phyloP scores from a whole-genome alignment of 2,113 vertebrate species.

The Actenoides hombroni region DNA sequence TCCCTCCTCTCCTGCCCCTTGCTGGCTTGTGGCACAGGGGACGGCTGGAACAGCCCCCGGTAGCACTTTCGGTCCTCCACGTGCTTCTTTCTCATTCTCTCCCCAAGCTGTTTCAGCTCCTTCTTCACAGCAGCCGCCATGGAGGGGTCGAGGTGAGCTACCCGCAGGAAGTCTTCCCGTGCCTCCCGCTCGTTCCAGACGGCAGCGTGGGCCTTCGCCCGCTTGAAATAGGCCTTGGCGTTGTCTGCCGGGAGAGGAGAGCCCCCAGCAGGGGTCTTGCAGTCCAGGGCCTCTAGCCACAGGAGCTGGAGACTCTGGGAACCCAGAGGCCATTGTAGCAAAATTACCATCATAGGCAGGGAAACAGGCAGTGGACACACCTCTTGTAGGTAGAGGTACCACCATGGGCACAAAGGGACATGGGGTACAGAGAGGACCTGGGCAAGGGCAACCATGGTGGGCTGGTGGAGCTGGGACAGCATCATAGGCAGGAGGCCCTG shows the following conservation, averaged over 20 bases:
- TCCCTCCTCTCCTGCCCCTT: neutral
- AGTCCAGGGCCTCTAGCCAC: neutral
- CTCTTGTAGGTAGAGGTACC: neutral
- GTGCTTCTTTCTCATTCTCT: conserved; percentile 83
- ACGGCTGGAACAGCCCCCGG: conserved; percentile 76
- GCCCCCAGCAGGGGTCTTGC: rapidly evolving
- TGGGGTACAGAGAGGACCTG: no score
- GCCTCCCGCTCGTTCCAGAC: conserved; percentile 86
- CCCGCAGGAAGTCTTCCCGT: conserved; percentile 75
- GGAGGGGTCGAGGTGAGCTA: conserved; percentile 76
- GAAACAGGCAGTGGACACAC: no score
- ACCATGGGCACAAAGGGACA: neutral
- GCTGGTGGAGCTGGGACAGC: neutral
- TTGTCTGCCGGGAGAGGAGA: conserved; percentile 71
- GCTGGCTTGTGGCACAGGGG: neutral
- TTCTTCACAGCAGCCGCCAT: conserved; percentile 71
- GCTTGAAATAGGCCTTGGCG: conserved; percentile 86
- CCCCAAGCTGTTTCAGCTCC: conserved; percentile 78
- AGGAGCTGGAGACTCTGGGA: neutral
- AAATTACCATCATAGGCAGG: no score
- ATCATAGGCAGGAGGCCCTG: no score
- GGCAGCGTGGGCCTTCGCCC: conserved; percentile 82
- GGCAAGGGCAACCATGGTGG: neutral
- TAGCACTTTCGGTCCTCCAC: conserved; percentile 83
- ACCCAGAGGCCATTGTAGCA: neutral